Evolutionary conservation across 2,888 invertebrate species (phyloP).

Genomic region (Corythucha ciliata): DNA sequence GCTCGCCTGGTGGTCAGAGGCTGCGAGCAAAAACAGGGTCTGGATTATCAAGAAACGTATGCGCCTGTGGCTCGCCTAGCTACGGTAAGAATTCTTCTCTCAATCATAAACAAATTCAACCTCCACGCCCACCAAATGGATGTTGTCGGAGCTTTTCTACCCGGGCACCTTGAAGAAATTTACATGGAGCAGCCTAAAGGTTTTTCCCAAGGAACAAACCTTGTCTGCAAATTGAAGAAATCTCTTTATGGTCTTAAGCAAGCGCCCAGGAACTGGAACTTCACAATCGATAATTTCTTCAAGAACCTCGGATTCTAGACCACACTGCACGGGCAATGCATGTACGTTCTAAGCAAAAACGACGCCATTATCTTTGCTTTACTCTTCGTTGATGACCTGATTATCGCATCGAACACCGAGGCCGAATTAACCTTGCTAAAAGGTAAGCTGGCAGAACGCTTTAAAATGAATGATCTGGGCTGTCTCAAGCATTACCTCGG

Average conservation of each 20-base stretch:
- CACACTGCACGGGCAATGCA: not conserved
- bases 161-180: constrained; percentile 17
- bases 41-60: constrained; percentile 11
- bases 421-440: not conserved
- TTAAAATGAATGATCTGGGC: constrained; percentile 4
- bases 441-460: not conserved
- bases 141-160: constrained; percentile 22
- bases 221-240: not conserved
- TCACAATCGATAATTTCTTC: not conserved
- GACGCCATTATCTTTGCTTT: too few species aligned
- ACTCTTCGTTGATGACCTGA: constrained; percentile 1
- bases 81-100: constrained; percentile 3
- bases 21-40: constrained; percentile 6
- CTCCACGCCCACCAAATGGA: constrained; percentile 13
- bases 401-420: not conserved
- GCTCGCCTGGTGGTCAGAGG: constrained; percentile 9
- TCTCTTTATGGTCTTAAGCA: constrained; percentile 12
- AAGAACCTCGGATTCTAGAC: too few species aligned
- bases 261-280: constrained; percentile 7
- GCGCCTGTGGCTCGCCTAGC: constrained; percentile 8
- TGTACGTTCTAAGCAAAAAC: too few species aligned
- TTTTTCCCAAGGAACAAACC: too few species aligned
- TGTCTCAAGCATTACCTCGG: not conserved
- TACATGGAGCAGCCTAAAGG: constrained; percentile 18
- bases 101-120: constrained; percentile 13